phyloP scores from a whole-genome alignment of 2,888 invertebrate species.

The Caenorhabditis sp. region DNA sequence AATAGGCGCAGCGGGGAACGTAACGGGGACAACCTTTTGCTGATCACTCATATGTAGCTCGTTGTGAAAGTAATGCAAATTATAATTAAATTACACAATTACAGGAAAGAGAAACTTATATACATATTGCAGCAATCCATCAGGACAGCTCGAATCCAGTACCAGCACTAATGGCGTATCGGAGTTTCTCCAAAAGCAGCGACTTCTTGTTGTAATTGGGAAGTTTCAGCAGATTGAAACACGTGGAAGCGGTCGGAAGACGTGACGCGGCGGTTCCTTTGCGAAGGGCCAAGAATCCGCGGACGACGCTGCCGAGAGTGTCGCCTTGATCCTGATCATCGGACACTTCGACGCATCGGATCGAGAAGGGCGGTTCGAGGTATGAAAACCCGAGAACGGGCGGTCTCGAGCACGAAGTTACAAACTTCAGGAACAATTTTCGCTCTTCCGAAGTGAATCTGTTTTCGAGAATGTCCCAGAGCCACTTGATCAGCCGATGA shows the following conservation, averaged over 20 bases:
- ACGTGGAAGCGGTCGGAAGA: constrained; percentile 90
- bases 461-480: constrained; percentile 97
- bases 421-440: constrained; percentile 96
- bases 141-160: constrained; percentile 94
- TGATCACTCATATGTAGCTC: no score
- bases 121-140: no score
- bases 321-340: constrained; percentile 90
- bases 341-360: constrained; percentile 98
- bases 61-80: no score
- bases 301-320: constrained; percentile 92
- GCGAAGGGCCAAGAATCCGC: constrained; percentile 97
- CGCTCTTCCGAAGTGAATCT: constrained; percentile 95
- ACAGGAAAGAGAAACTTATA: no score
- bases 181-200: constrained; percentile 94
- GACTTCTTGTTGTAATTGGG: constrained; percentile 98
- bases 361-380: constrained; percentile 95
- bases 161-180: constrained; percentile 97
- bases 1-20: not conserved
- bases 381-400: constrained; percentile 97
- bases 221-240: constrained; percentile 97
- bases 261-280: constrained; percentile 91
- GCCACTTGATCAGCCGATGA: constrained; percentile 94
- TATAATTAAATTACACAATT: no score
- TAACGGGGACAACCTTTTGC: constrained; percentile 3
- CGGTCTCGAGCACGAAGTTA: constrained; percentile 97